Conservation (phyloP, 2,797 vertebrate species). For the Spinibarbus caldwelli region DNA sequence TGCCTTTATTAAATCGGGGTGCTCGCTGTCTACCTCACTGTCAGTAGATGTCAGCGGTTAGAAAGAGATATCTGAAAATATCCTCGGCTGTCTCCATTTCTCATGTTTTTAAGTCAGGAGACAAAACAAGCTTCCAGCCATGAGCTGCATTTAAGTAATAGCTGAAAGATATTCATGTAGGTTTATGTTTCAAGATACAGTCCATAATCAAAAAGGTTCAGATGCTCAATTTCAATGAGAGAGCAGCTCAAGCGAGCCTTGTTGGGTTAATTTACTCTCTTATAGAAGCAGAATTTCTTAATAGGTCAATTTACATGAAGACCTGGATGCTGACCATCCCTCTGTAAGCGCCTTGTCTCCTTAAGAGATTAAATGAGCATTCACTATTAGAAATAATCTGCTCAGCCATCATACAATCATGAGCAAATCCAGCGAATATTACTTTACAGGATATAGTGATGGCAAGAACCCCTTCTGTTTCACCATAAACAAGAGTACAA, state of each 20-base stretch:
- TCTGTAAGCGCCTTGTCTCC: not conserved
- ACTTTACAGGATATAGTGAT: not conserved
- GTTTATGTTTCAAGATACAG: not conserved
- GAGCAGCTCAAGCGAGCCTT: not conserved
- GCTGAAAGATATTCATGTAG: not conserved
- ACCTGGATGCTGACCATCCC: conserved; percentile 17
- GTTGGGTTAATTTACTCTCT: conserved; percentile 14
- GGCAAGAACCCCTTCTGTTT: not conserved
- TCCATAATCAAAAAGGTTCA: not conserved
- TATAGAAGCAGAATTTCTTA: conserved; percentile 7
- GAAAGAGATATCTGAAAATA: conserved; percentile 24
- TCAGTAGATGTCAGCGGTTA: conserved; percentile 53
- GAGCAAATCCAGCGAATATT: conserved; percentile 40
- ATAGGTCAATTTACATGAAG: not conserved
- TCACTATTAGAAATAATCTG: conserved; percentile 15
- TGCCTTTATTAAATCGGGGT: conserved; percentile 50
- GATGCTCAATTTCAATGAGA: not conserved
- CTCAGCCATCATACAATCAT: not conserved
- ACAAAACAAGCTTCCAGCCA: not conserved
- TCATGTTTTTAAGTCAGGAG: not conserved
- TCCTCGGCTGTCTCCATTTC: not conserved
- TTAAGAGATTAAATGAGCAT: conserved; percentile 30
- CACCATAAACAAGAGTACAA: not conserved
- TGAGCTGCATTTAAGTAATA: conserved; percentile 15
- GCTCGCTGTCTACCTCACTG: conserved; percentile 57